Conservation (phyloP, 1,140 invertebrate genomes). For the Euura saliciscinereae region DNA sequence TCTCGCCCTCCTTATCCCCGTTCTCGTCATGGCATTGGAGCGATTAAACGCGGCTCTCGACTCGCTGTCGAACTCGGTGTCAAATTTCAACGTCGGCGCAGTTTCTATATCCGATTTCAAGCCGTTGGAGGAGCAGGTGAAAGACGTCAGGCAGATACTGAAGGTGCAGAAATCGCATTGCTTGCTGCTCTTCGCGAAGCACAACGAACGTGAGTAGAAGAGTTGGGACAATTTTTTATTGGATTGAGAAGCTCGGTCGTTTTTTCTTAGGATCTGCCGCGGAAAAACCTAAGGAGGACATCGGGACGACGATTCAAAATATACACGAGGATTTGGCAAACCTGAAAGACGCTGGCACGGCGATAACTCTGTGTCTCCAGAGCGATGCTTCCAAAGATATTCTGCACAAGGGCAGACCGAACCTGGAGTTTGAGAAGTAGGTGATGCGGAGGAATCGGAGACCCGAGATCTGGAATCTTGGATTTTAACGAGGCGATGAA, state of each 20-base stretch:
- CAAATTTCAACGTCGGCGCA: conserved; percentile 39
- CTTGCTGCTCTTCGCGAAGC: conserved; percentile 31
- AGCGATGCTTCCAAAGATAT: conserved; percentile 32
- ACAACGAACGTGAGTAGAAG: conserved; percentile 26
- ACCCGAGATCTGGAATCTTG: too few species aligned
- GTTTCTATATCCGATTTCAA: conserved; percentile 38
- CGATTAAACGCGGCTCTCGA: conserved; percentile 13
- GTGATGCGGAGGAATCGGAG: background rate
- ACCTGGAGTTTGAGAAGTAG: conserved; percentile 29
- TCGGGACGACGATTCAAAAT: conserved; percentile 12
- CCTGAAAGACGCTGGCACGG: conserved; percentile 26
- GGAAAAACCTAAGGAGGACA: conserved; percentile 4
- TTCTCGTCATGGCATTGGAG: background rate
- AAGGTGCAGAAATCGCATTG: conserved; percentile 32
- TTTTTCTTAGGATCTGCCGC: conserved; percentile 12
- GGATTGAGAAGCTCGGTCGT: too few species aligned
- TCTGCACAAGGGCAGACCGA: conserved; percentile 24
- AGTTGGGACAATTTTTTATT: too few species aligned
- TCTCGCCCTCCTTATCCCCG: too few species aligned
- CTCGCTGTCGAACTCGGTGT: conserved; percentile 21
- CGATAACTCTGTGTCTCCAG: conserved; percentile 31
- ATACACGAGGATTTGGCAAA: conserved; percentile 30
- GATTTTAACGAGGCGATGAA: too few species aligned
- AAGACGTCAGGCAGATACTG: conserved; percentile 24
- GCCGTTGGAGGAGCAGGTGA: conserved; percentile 41